Conservation (phyloP, 2,797 vertebrate species). For the Myotis findleyi region DNA sequence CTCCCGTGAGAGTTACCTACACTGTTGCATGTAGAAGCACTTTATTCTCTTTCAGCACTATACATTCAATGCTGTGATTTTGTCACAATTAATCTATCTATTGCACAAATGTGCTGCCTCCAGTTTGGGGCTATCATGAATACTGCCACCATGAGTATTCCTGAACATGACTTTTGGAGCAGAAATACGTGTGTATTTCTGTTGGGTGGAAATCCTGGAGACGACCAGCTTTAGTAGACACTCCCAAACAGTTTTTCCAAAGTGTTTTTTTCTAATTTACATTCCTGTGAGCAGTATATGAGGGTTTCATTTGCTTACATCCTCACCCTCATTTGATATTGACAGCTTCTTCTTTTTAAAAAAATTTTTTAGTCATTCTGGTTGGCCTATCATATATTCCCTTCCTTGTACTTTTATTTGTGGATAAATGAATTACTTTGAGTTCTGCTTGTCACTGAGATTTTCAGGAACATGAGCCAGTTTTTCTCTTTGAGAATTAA, state of each 20-base stretch:
- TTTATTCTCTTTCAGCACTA: background rate
- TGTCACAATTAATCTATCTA: background rate
- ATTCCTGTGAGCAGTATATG: background rate
- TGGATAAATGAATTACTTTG: slow-evolving; percentile 40
- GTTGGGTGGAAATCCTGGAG: background rate
- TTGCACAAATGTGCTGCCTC: background rate
- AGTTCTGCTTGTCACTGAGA: background rate
- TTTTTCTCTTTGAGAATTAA: slow-evolving; percentile 41
- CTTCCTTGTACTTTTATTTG: slow-evolving; percentile 46
- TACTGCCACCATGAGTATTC: background rate
- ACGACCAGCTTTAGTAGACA: background rate
- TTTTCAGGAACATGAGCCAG: background rate
- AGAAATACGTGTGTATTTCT: background rate
- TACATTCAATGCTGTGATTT: background rate
- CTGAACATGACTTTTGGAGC: background rate
- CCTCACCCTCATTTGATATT: background rate
- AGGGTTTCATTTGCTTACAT: slow-evolving; percentile 25
- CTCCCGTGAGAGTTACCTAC: background rate
- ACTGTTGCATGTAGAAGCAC: background rate
- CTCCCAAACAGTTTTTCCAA: background rate
- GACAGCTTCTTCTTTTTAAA: background rate
- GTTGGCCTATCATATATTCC: background rate
- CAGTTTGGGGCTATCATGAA: background rate
- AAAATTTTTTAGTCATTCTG: background rate
- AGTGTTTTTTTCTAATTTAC: background rate